phyloP scores from a whole-genome alignment of 2,888 invertebrate species.

The Cosmorhoe ocellata region DNA sequence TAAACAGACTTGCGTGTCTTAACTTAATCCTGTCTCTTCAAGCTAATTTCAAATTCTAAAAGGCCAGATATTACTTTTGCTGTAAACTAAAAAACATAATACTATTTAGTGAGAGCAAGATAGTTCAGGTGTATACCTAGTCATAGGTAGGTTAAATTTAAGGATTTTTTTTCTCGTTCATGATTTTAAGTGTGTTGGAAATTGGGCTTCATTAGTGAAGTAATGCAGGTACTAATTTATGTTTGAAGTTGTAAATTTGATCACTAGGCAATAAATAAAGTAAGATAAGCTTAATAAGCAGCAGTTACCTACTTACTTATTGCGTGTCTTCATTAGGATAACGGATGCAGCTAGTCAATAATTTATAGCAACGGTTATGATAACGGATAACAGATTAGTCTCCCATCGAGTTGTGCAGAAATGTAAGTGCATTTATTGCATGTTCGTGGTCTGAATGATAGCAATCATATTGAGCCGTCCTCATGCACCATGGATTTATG shows the following conservation, averaged over 20 bases:
- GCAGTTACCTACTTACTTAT: constrained; percentile 9
- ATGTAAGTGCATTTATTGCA: background rate
- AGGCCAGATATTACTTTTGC: no score
- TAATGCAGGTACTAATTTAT: no score
- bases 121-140: no score
- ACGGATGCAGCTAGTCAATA: constrained; percentile 22
- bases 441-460: background rate
- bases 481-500: background rate
- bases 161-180: no score
- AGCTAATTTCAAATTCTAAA: background rate
- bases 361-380: constrained; percentile 20
- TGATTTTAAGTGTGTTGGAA: no score
- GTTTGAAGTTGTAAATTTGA: no score
- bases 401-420: constrained; percentile 10
- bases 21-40: constrained; percentile 32
- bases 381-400: constrained; percentile 21
- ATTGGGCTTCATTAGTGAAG: no score
- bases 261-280: no score
- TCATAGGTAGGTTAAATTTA: no score
- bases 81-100: no score
- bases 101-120: no score
- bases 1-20: constrained; percentile 51
- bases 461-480: background rate
- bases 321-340: constrained; percentile 17
- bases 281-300: background rate